Evolutionary conservation across 2,888 invertebrate genomes (phyloP).

Genomic region (Lithophane ornitopus): DNA sequence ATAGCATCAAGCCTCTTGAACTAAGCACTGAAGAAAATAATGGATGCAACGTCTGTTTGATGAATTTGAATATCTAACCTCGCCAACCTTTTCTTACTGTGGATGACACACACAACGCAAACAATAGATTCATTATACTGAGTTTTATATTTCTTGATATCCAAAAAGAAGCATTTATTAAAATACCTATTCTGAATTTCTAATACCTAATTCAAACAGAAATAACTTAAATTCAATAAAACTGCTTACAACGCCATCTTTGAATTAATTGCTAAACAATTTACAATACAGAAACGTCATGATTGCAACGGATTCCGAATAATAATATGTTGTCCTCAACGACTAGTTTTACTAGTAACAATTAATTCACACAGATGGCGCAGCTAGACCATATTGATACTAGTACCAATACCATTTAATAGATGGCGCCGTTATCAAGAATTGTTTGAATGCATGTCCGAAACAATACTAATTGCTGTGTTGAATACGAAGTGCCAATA

Average conservation of each 20-base stretch:
- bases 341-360: not conserved
- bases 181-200: not conserved
- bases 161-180: not conserved
- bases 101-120: not conserved
- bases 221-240: not conserved
- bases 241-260: conserved; percentile 14
- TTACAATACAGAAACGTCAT: not conserved
- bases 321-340: too few relatives aligned
- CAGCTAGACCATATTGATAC: fast-evolving
- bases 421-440: conserved; percentile 55
- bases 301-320: too few relatives aligned
- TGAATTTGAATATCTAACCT: not conserved
- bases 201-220: not conserved
- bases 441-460: fast-evolving
- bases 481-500: conserved; percentile 35
- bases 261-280: not conserved
- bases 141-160: not conserved
- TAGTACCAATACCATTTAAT: fast-evolving
- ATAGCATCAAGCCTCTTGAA: not conserved
- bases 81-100: too few relatives aligned
- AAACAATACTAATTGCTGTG: not conserved
- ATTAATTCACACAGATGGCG: conserved; percentile 49
- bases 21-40: not conserved
- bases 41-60: not conserved
- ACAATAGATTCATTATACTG: not conserved